Evolutionary conservation across 2,797 vertebrate species (phyloP), one percentile per base, ranked within the genome.

Genomic region (Hoplostethus atlanticus): DNA sequence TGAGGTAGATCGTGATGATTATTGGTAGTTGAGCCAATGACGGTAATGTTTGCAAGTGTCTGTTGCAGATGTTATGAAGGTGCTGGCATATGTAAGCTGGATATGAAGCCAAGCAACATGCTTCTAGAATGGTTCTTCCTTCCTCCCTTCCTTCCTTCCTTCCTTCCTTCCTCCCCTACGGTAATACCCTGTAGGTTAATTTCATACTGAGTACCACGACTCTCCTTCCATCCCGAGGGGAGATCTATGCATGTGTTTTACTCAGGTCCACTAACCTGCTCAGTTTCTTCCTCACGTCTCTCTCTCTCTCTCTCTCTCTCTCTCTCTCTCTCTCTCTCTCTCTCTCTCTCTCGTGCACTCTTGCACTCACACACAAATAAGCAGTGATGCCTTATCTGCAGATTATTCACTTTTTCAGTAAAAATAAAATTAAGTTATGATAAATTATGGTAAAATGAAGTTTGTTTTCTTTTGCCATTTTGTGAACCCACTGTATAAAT

Each of bases 311-410:
- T 93, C 83, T 90, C 88, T 90, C 85, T 83, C 12, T 28, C 28
- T 6, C 47, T 48, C 34, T 68, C 53, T 68, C 11, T 47, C 8
- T 67, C 36, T 31, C 31, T 57, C 17, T 72, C 30, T 52, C 72
- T 63, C 71, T 84, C 57, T 69, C 74, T 52, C 44, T 12, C 11
- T 61, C 25, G 88, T 84, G 80, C 80, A 74, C 77, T 83, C 81
- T 80, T 54, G 77, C 87, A 87, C 86, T 83, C 87, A 84, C 75
- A 88, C 93, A 94, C 95, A 95, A 96, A 96, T 95, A 96, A 97
- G 96, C 96, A 97, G 96, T 92, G 95, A 97, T 97, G 98, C 98
- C 97, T 99, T 98, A 97, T 95, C 96, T 96, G 86, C 87, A 86
- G 93, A 93, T 94, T 91, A 96, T 95, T 96, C 94, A 95, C 87